phyloP scores from a whole-genome alignment of 2,113 vertebrate genomes.

The Aythya baeri region DNA sequence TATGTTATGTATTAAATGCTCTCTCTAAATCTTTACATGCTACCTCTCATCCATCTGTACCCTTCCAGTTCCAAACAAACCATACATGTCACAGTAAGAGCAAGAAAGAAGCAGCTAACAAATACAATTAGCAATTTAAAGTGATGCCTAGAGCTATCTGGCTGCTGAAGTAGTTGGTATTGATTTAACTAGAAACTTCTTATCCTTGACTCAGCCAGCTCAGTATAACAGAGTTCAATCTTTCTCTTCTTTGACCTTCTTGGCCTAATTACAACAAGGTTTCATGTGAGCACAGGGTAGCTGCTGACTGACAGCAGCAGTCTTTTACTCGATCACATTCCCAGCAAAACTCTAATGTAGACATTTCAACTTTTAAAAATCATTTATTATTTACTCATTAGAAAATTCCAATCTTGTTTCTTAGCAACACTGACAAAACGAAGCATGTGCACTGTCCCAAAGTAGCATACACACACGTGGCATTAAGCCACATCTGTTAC shows the following conservation, averaged over 20 bases:
- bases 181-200: slow-evolving; percentile 32
- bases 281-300: not conserved
- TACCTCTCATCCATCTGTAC: not conserved
- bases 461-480: not conserved
- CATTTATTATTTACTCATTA: not conserved
- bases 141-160: slow-evolving; percentile 17
- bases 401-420: not conserved
- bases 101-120: slow-evolving; percentile 7
- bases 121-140: slow-evolving; percentile 39
- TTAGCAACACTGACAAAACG: not conserved
- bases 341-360: not conserved
- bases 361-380: not conserved
- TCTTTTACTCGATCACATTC: not conserved
- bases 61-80: not conserved
- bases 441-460: not conserved
- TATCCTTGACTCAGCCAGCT: not conserved
- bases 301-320: not conserved
- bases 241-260: slow-evolving; percentile 30
- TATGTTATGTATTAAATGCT: rapidly evolving
- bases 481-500: not conserved
- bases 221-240: not conserved
- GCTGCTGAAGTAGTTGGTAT: slow-evolving; percentile 4
- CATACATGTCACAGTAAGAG: not conserved
- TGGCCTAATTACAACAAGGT: not conserved
- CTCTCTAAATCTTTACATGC: not conserved